Conservation (phyloP, 1,140 invertebrate species). For the Melanaphis sacchari region DNA sequence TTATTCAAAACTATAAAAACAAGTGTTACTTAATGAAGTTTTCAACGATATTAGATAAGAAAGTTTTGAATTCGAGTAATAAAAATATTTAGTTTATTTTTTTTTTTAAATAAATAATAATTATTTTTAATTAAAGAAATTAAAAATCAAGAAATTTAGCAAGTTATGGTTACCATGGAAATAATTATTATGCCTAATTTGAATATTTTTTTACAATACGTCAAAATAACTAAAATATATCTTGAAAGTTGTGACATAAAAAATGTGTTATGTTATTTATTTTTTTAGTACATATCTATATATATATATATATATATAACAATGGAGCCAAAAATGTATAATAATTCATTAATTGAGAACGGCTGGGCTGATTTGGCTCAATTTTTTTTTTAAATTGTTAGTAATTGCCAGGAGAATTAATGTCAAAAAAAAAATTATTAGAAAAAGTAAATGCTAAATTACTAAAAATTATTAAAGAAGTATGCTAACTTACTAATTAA, state of each 20-base stretch:
- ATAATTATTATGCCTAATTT: not conserved
- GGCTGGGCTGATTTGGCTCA: too few species aligned
- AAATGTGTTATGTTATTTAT: too few species aligned
- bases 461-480: too few species aligned
- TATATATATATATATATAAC: too few species aligned
- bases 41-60: not conserved
- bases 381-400: too few species aligned
- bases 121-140: not conserved
- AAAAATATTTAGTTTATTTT: not conserved
- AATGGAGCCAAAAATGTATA: too few species aligned
- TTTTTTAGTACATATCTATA: too few species aligned
- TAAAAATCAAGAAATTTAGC: not conserved
- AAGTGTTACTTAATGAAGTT: not conserved
- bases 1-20: not conserved
- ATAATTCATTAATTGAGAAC: too few species aligned
- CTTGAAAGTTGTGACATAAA: not conserved
- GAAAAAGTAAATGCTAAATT: too few species aligned
- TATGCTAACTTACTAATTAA: too few species aligned
- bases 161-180: not conserved
- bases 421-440: too few species aligned
- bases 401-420: too few species aligned
- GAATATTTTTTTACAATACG: not conserved
- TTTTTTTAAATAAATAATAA: not conserved
- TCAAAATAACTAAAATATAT: not conserved
- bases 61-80: not conserved